Conservation (phyloP, 1,140 invertebrate species). For the Lordiphosa stackelbergi region DNA sequence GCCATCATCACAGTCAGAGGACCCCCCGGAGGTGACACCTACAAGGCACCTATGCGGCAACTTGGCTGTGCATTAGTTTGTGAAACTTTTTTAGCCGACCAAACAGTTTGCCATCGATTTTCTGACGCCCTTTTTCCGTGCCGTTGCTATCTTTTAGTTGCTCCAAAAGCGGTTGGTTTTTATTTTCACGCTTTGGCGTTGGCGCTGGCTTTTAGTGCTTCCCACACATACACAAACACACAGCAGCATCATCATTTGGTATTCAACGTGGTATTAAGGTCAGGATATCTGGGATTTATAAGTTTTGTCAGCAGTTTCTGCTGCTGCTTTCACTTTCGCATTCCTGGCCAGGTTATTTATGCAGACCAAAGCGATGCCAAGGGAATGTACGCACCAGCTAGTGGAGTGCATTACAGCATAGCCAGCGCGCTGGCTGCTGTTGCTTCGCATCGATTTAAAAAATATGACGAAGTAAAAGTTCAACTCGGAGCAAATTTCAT, state of each 20-base stretch:
- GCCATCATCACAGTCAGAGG: constrained; percentile 48
- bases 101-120: constrained; percentile 68
- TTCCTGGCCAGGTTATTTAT: constrained; percentile 50
- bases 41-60: constrained; percentile 21
- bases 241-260: constrained; percentile 63
- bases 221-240: constrained; percentile 10
- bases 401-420: constrained; percentile 51
- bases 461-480: constrained; percentile 14
- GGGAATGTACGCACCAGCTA: constrained; percentile 4
- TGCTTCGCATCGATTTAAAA: constrained; percentile 51
- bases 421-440: constrained; percentile 23
- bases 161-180: constrained; percentile 54
- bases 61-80: constrained; percentile 17
- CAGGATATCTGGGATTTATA: constrained; percentile 75
- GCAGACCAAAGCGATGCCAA: constrained; percentile 27
- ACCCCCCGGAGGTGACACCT: constrained; percentile 50
- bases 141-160: constrained; percentile 42
- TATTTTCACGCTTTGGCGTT: constrained; percentile 46
- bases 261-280: constrained; percentile 72
- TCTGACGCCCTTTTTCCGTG: constrained; percentile 24
- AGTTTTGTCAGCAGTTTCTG: constrained; percentile 64
- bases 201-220: constrained; percentile 4
- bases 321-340: constrained; percentile 34
- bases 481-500: constrained; percentile 12
- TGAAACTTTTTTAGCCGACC: constrained; percentile 51